Conservation (phyloP, 2,888 invertebrate genomes). For the Acronicta alni region DNA sequence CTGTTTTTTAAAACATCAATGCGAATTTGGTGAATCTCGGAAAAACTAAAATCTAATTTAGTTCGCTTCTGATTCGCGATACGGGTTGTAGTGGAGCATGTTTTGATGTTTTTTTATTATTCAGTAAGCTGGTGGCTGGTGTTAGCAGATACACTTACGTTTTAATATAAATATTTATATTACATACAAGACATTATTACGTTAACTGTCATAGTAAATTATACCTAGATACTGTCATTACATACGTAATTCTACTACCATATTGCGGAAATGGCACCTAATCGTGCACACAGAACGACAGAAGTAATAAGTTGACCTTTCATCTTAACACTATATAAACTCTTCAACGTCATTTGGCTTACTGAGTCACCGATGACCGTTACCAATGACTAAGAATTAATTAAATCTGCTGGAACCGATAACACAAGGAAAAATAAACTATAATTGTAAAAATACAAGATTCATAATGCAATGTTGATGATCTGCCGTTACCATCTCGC, state of each 20-base stretch:
- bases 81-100: too few relatives aligned
- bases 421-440: slow-evolving; percentile 63
- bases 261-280: slow-evolving; percentile 43
- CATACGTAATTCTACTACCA: slow-evolving; percentile 20
- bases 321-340: slow-evolving; percentile 43
- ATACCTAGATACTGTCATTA: slow-evolving; percentile 22
- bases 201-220: slow-evolving; percentile 24
- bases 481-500: slow-evolving; percentile 74
- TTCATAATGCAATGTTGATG: slow-evolving; percentile 51
- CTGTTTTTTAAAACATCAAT: too few relatives aligned
- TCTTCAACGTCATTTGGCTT: slow-evolving; percentile 56
- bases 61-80: too few relatives aligned
- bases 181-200: slow-evolving; percentile 14
- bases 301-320: slow-evolving; percentile 43
- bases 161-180: slow-evolving; percentile 9
- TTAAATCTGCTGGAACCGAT: slow-evolving; percentile 78
- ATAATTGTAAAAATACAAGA: slow-evolving; percentile 62
- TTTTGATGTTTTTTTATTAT: too few relatives aligned
- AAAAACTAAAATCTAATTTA: too few relatives aligned
- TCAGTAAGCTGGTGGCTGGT: too few relatives aligned
- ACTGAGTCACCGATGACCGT: slow-evolving; percentile 81
- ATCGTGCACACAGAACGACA: slow-evolving; percentile 19
- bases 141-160: too few relatives aligned
- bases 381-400: slow-evolving; percentile 86
- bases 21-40: too few relatives aligned